These are phyloP conservation scores for Porites australiensis DNA, from an alignment of 64 coral and sea anemone genomes.

Conservation along the genomic window DNA sequence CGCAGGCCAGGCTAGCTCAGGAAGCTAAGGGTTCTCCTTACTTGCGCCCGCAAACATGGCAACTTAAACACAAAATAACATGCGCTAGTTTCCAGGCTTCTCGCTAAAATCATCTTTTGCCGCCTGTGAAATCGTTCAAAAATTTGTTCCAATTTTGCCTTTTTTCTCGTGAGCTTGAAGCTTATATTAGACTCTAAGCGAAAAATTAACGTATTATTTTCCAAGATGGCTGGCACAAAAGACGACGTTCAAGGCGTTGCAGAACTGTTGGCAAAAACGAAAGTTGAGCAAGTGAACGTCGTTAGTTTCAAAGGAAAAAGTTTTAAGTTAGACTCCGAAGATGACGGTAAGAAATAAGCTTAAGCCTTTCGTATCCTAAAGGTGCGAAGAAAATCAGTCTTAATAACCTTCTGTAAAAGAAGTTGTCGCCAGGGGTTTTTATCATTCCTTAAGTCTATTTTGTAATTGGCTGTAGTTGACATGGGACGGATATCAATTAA, in stretches of 20 bases:
- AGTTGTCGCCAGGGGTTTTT: too few species aligned
- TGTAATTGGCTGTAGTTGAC: too few species aligned
- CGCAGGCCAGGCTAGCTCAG: too few species aligned
- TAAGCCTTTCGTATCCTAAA: too few species aligned
- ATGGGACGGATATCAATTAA: too few species aligned
- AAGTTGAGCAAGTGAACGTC: slow-evolving; percentile 90
- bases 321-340: slow-evolving; percentile 81
- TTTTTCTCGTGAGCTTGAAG: background rate
- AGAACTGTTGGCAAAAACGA: slow-evolving; percentile 79
- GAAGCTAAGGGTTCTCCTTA: too few species aligned
- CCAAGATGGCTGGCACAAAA: slow-evolving; percentile 74
- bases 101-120: background rate
- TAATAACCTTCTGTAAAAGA: too few species aligned
- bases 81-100: slow-evolving; percentile 12
- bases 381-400: too few species aligned
- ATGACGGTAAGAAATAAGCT: slow-evolving; percentile 74
- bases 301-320: slow-evolving; percentile 91
- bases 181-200: background rate
- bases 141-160: background rate
- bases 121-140: slow-evolving; percentile 4
- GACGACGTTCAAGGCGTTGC: slow-evolving; percentile 81
- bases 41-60: background rate
- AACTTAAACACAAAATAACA: background rate
- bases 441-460: too few species aligned
- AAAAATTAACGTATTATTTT: background rate